A percentile compares a stretch with the other conserved stretches of the same genome.
Conservation (phyloP, 2,888 invertebrate genomes). For the Andrena praecox region DNA sequence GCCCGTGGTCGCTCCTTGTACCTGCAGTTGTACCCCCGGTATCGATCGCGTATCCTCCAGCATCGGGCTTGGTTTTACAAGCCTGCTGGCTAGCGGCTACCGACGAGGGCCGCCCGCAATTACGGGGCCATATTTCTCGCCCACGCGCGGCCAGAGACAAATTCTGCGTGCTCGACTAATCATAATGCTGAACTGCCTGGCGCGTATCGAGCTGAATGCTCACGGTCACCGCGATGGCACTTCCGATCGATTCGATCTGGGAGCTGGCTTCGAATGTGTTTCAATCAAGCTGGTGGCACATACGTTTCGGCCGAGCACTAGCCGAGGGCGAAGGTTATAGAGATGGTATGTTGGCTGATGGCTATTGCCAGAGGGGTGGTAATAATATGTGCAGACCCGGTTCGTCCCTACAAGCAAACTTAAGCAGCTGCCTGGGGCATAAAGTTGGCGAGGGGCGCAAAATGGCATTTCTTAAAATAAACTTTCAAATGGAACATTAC, state of each 20-base stretch:
- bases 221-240: not conserved
- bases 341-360: too few species aligned
- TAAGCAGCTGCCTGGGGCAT: too few species aligned
- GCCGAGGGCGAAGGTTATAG: too few species aligned
- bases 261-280: not conserved
- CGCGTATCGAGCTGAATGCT: constrained; percentile 25
- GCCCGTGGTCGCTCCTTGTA: constrained; percentile 6
- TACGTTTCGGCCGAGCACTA: not conserved
- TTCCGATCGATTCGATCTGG: not conserved
- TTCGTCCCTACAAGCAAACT: too few species aligned
- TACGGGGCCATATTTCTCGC: constrained; percentile 46
- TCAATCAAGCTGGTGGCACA: not conserved
- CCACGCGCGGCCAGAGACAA: constrained; percentile 56
- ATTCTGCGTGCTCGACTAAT: constrained; percentile 58
- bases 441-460: too few species aligned
- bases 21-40: constrained; percentile 15
- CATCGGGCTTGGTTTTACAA: constrained; percentile 42
- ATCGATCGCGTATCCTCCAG: constrained; percentile 45
- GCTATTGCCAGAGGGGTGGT: too few species aligned
- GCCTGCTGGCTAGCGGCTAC: constrained; percentile 37
- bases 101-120: too few species aligned
- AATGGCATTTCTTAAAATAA: too few species aligned
- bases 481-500: too few species aligned
- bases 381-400: too few species aligned
- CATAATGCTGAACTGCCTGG: constrained; percentile 48